phyloP scores from a whole-genome alignment of 2,113 vertebrate genomes.

The Copsychus sechellarum region DNA sequence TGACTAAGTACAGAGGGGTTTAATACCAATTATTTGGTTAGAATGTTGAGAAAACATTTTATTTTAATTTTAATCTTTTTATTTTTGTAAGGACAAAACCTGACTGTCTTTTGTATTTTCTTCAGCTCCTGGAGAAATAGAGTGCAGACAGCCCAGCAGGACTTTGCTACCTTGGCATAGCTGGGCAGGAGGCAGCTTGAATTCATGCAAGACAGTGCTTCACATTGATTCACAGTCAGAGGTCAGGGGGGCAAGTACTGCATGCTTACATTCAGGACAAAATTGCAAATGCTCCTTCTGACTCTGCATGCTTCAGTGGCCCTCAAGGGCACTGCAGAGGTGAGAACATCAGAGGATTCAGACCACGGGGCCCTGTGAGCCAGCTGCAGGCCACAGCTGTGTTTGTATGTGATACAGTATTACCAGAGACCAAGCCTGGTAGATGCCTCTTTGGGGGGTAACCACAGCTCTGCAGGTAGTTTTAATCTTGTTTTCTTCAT shows the following conservation, averaged over 20 bases:
- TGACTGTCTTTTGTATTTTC: neutral
- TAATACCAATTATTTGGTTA: neutral
- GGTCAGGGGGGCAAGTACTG: neutral
- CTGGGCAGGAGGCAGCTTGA: neutral
- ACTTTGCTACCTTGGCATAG: neutral
- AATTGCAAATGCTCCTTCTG: neutral
- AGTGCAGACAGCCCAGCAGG: neutral
- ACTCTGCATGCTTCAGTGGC: neutral
- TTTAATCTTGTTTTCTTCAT: neutral
- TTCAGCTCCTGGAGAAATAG: neutral
- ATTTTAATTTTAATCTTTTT: neutral
- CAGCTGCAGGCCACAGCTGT: accelerated
- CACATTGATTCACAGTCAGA: neutral
- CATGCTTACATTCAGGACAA: neutral
- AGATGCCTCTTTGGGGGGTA: neutral
- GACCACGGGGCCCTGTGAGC: accelerated
- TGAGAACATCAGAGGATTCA: neutral
- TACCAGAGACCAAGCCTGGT: neutral
- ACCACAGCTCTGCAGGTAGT: neutral
- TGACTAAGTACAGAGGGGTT: neutral
- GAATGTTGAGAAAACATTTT: neutral
- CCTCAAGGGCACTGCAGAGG: neutral
- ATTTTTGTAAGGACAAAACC: neutral
- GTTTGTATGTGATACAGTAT: neutral
- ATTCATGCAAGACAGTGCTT: neutral